Base-by-base conservation (phyloP, 2,113 vertebrate genomes). In the Seriola aureovittata region DNA sequence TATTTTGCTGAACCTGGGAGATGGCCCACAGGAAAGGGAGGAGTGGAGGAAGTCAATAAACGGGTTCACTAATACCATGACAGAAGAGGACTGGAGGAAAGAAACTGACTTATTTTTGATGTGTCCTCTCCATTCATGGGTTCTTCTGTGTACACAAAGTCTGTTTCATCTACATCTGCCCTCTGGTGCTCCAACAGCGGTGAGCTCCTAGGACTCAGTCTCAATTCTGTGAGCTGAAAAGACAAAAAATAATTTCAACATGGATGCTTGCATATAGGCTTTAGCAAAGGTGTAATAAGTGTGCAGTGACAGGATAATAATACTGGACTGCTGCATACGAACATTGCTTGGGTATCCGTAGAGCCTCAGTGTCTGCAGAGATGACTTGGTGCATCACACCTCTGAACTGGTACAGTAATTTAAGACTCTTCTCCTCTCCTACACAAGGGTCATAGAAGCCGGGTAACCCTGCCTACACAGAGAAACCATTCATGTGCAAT, bases 341-440 rank as follows among this genome's bases (percentile, higher is more conserved):
- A 99, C 98, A 98, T 93, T 99, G 98, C 94, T 97, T 99, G 92
- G 98, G 98, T 97, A 99, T 98, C 94, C 96, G 94, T 52, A 99
- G 96, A 8, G 97, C 86, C 91, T 99, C 98, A 0, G 91, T 93
- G 93, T 99, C 98, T 8, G 95, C 95, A 0, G 95, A 95, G 94
- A 97, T 96, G 81, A 99, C 98, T 88, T 99, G 98, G 85, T 99
- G 98, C 88, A 99, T 93, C 71, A 96, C 97, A 3, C 98, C 98
- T 69, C 97, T 95, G 94, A 99, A 99, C 94, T 99, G 97, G 92
- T 99, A 99, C 9, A 99, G 96, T 85, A 99, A 94, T 78, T 99
- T 99, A 50, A 99, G 92, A 87, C 95, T 97, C 95, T 99, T 99
- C 69, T 99, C 97, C 78, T 99, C 98, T 1, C 98, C 98, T 2